Evolutionary conservation across 1,140 invertebrate species (phyloP), one percentile per base, ranked within the genome.

Genomic region (Tetraneura akinire): DNA sequence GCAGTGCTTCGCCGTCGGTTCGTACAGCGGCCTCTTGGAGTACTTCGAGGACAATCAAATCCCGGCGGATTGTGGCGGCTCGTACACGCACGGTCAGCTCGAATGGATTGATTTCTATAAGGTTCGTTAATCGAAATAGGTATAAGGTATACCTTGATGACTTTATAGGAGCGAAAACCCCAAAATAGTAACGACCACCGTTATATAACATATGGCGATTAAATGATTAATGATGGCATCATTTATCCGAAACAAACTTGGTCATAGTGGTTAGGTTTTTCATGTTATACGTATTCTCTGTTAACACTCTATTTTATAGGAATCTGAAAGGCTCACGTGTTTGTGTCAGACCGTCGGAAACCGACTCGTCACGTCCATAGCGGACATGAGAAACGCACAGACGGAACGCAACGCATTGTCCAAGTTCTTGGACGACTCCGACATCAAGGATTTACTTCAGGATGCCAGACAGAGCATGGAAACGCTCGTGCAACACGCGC

Each of bases 31-130:
- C 13, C 81, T 87, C 37, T 83, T 85, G 42, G 82, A 83, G 37
- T 85, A 83, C 81, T 84, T 88, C 21, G 80, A 85, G 3, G 85
- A 85, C 68, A 86, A 88, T 68, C 85, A 88, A 82, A 84, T 88
- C 53, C 89, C 87, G 80, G 85, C 86, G 73, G 84, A 84, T 84
- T 88, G 86, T 83, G 86, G 86, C 57, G 87, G 88, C 80, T 81
- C 80, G 8, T 84, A 85, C 53, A 85, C 86, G 80, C 88, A 90
- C 85, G 87, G 90, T 82, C 89, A 90, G 81, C 82, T 86, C 60
- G 88, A 88, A 83, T 91, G 89, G 89, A 87, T 90, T 64, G 88
- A 89, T 81, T 91, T 90, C 84, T 90, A 90, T 84, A 87, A 88
- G 85, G 86, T 87, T 84, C 84, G 66, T 68, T 10, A 23, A 45